These are phyloP conservation scores for Bettongia penicillata DNA, from an alignment of 2,113 vertebrate genomes.

Conservation along the genomic window DNA sequence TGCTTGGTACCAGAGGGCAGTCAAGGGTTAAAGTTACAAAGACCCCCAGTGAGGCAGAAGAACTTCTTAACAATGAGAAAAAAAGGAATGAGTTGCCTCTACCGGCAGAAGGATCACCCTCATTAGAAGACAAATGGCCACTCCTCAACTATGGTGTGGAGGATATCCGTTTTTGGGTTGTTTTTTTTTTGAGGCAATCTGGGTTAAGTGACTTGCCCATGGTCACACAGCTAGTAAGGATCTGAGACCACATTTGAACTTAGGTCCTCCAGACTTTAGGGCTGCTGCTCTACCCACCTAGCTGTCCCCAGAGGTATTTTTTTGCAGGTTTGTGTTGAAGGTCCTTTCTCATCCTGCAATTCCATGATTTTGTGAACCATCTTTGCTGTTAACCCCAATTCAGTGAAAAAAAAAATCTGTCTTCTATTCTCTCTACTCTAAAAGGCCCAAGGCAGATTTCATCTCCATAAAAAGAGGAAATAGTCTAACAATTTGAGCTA, in stretches of 20 bases:
- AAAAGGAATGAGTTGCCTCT: neutral
- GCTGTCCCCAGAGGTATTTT: neutral
- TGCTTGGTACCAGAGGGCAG: neutral
- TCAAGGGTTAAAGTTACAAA: neutral
- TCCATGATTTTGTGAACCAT: conserved; percentile 5
- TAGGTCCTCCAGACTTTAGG: too few relatives aligned
- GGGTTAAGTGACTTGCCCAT: neutral
- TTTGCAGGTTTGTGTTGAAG: neutral
- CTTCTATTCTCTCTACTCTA: conserved; percentile 62
- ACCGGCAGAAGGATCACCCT: too few relatives aligned
- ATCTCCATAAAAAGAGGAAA: neutral
- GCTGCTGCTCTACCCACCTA: too few relatives aligned
- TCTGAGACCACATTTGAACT: neutral
- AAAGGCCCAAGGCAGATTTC: conserved; percentile 26
- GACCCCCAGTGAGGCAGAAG: neutral
- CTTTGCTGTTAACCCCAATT: conserved; percentile 65
- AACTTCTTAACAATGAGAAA: neutral
- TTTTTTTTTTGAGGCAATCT: neutral
- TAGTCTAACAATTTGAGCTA: neutral
- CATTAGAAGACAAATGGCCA: neutral
- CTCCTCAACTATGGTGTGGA: neutral
- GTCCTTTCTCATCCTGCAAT: neutral
- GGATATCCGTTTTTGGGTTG: neutral
- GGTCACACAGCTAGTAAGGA: neutral
- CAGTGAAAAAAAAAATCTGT: conserved; percentile 59